A percentile compares a stretch with the other conserved stretches of the same genome.
These are phyloP conservation scores for Trogon surrucura DNA, from an alignment of 2,113 vertebrate species.

Conservation along the genomic window DNA sequence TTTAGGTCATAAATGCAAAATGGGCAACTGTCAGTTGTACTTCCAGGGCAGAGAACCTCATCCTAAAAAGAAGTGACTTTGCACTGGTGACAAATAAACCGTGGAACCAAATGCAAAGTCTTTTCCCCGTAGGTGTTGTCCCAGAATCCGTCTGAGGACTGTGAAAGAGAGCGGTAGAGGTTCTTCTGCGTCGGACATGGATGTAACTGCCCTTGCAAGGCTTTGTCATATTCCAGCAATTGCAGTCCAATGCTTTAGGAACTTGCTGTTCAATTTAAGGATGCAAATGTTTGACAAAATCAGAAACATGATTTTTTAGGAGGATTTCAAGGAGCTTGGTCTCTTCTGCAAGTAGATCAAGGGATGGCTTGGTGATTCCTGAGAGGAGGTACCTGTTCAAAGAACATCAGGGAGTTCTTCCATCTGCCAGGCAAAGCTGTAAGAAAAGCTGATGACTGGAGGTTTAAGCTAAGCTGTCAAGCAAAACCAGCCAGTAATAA, in stretches of 20 bases:
- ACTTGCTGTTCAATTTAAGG: background rate
- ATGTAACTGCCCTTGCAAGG: background rate
- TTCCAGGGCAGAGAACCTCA: background rate
- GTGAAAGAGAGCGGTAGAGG: background rate
- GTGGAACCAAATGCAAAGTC: background rate
- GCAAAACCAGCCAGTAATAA: background rate
- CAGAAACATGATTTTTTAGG: background rate
- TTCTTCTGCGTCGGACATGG: background rate
- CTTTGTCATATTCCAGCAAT: background rate
- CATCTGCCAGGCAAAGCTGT: background rate
- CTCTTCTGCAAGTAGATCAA: background rate
- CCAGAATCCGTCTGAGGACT: background rate
- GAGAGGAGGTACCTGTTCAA: background rate
- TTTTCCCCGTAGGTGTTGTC: background rate
- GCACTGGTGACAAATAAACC: background rate
- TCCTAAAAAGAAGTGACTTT: background rate
- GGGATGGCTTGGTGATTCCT: background rate
- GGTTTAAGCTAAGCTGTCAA: background rate
- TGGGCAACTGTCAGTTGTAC: background rate
- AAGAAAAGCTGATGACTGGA: background rate
- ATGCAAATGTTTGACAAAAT: background rate
- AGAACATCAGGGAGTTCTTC: background rate
- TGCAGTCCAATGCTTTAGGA: accelerated
- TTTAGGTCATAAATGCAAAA: background rate
- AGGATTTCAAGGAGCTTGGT: background rate